phyloP scores from a whole-genome alignment of 2,888 invertebrate genomes.

The Cosmia trapezina region DNA sequence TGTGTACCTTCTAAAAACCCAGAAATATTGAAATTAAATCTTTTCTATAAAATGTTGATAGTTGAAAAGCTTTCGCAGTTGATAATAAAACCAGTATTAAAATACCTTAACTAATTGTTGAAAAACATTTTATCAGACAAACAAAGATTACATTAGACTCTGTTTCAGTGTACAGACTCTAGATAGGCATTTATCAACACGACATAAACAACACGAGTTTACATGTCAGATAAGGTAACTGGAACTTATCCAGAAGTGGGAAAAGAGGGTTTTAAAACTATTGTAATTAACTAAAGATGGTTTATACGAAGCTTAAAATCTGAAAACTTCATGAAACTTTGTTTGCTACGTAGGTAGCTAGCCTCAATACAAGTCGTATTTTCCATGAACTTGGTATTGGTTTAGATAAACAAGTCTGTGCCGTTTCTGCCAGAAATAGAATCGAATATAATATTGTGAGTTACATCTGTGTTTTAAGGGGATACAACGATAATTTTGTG shows the following conservation, averaged over 20 bases:
- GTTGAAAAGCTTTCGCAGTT: conserved; percentile 12
- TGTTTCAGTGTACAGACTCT: not conserved
- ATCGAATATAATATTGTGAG: conserved; percentile 32
- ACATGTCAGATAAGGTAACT: not conserved
- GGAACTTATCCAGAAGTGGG: not conserved
- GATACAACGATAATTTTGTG: too few species aligned
- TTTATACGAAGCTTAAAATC: not conserved
- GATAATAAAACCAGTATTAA: not conserved
- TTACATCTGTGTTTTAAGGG: conserved; percentile 20
- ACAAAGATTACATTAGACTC: not conserved
- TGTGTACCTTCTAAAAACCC: conserved; percentile 4
- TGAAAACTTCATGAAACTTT: conserved; percentile 11
- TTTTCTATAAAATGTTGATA: not conserved
- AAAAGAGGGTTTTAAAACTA: not conserved
- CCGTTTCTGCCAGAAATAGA: conserved; percentile 48
- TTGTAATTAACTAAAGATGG: not conserved
- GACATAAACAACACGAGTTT: not conserved
- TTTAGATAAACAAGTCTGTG: conserved; percentile 51
- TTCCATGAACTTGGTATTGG: conserved; percentile 55
- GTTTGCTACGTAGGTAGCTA: not conserved
- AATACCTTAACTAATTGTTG: conserved; percentile 4
- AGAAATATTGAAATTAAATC: conserved; percentile 4
- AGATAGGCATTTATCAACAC: not conserved
- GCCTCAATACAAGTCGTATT: conserved; percentile 19
- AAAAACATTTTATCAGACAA: not conserved